Evolutionary conservation across 2,888 invertebrate species (phyloP), one percentile per base, ranked within the genome.

Genomic region (Phania funesta): DNA sequence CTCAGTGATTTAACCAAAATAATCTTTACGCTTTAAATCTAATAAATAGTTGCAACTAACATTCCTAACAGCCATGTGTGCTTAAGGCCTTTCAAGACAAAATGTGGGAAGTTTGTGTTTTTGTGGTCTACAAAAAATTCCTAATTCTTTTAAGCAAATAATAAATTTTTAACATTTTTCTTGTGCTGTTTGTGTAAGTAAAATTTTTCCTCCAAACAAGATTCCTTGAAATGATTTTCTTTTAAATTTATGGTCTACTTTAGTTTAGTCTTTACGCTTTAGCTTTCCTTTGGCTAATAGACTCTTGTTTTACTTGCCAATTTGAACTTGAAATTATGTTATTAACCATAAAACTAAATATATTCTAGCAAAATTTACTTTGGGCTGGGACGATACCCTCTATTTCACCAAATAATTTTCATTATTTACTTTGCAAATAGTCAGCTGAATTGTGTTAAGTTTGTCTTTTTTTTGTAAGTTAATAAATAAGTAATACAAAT

Each of bases 21-120:
- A 58, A 75, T 75, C 75, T 75, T 75, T 65, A 65, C 56, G 11
- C 48, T 58, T 67, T 20, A 75, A 74, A 67, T 75, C 75, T 58
- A 64, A 64, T 26, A 4, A 29, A 29, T 0, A 44, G 8, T 16
- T 7, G 16, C 7, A 44, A 56, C 5, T 13, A 11, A 11, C 35
- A 3, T 41, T 4, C 5, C 8, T 41, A 11, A 11, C 60, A 41
- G 16, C 22, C 24, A 16, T 11, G 6, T 60, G 11, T 24, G 24
- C 48, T 50, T 3, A n/a, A 60, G 56, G 48, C 70, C 9, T 58
- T 70, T 35, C n/a, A n/a, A 5, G 13, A n/a, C 22, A 44, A 56
- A 56, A 56, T 32, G 68, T 70, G 56, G 56, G 46, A 44, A 44
- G 68, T 29, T 32, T 29, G 0, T 2, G 3, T 29, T 56, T 52